Conservation (phyloP, 2,113 vertebrate genomes). For the Cathartes aura region DNA sequence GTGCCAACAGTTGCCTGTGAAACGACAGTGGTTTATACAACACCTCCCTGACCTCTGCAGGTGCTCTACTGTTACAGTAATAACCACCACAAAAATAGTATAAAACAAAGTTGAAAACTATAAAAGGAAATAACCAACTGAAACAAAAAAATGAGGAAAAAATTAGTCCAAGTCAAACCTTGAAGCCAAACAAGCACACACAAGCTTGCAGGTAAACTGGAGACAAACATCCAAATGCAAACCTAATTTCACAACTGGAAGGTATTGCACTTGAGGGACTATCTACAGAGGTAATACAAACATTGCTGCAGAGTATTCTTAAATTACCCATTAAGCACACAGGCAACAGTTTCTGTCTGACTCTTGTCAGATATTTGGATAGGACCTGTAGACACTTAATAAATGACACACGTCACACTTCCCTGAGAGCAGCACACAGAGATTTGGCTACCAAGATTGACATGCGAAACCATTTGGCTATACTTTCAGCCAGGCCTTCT, state of each 20-base stretch:
- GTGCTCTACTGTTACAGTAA: neutral
- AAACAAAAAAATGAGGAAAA: neutral
- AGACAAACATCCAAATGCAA: neutral
- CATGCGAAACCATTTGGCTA: neutral
- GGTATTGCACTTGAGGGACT: neutral
- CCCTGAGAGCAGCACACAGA: neutral
- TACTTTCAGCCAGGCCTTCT: neutral
- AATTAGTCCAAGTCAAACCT: neutral
- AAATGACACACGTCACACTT: neutral
- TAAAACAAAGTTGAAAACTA: neutral
- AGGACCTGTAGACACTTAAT: neutral
- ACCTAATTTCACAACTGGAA: neutral
- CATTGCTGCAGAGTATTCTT: neutral
- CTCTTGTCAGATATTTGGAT: neutral
- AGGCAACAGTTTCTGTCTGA: neutral
- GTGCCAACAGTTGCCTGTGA: neutral
- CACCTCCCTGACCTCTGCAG: neutral
- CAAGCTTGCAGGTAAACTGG: neutral
- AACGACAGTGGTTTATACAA: neutral
- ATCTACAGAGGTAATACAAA: neutral
- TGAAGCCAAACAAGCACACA: neutral
- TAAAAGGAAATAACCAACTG: neutral
- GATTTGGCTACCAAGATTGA: neutral
- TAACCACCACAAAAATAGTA: neutral
- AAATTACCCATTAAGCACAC: neutral